Evolutionary conservation across 2,888 invertebrate species (phyloP), one percentile per base, ranked within the genome.

Genomic region (Cantharis flavilabris): DNA sequence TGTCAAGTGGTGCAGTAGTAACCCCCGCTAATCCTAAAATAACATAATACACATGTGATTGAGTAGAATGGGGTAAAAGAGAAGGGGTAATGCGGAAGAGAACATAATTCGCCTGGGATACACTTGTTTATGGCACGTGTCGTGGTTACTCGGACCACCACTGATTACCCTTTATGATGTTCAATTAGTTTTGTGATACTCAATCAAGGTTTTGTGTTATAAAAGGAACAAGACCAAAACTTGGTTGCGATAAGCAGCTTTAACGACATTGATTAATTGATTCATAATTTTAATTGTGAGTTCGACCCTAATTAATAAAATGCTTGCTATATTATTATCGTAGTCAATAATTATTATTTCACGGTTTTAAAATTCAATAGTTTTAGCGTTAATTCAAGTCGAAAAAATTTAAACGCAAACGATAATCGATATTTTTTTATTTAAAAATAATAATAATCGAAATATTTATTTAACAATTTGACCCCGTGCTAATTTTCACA

Each of bases 151-250:
- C 82, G 83, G 82, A 75, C 83, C 83, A 84, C 84, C 85, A 82
- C 84, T 85, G 85, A 85, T 86, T 86, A 85, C 86, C 85, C 84
- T 86, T 86, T 86, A 86, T 85, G 85, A 84, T 84, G 85, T 86
- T 86, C 86, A 86, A 86, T 86, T 86, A 85, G 85, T 84, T n/a
- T 84, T 82, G 82, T 81, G 80, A 80, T 81, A 80, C 82, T 70
- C 79, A 80, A 78, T 79, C 75, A 80, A 76, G 77, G 78, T 79
- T 79, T 49, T 72, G 70, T 71, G 70, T 75, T 77, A 49, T 23
- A 20, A 71, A 62, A 75, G 73, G 73, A 64, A 75, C 26, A 62
- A 75, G 64, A 70, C 72, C 62, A 69, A 28, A 49, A 67, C 69
- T 13, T 63, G 26, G 30, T 23, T 16, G 64, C 64, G 30, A 75